Conservation (phyloP, 2,113 vertebrate species). For the Australoheros scitulus region DNA sequence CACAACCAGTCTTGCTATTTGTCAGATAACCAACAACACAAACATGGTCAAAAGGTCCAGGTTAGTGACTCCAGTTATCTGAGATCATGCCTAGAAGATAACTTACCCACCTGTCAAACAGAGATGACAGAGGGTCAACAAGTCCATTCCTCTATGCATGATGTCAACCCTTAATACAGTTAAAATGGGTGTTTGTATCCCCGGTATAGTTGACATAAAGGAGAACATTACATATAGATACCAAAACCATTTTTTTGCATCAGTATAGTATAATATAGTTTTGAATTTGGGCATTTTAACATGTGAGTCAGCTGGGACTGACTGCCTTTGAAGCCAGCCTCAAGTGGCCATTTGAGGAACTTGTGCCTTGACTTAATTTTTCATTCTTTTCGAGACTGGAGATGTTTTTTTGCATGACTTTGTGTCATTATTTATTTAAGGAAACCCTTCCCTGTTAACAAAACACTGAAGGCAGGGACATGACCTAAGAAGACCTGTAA, state of each 20-base stretch:
- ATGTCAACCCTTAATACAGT: background rate
- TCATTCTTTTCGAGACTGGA: background rate
- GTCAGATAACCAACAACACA: background rate
- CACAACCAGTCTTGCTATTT: background rate
- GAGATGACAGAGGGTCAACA: background rate
- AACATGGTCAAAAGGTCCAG: background rate
- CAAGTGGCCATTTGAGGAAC: background rate
- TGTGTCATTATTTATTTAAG: background rate
- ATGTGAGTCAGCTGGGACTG: background rate
- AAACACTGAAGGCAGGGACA: background rate
- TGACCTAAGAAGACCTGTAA: background rate
- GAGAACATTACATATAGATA: accelerated
- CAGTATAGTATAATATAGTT: background rate
- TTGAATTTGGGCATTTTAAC: background rate
- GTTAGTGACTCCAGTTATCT: background rate
- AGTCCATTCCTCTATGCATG: background rate
- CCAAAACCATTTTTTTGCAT: background rate
- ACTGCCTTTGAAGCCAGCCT: background rate
- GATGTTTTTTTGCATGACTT: background rate
- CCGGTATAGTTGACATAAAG: background rate
- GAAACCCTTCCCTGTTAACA: background rate
- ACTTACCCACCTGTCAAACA: accelerated
- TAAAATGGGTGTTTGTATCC: background rate
- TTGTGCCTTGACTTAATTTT: background rate
- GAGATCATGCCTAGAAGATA: background rate